Base-by-base conservation (phyloP, 2,888 invertebrate species). In the Trisateles emortualis region DNA sequence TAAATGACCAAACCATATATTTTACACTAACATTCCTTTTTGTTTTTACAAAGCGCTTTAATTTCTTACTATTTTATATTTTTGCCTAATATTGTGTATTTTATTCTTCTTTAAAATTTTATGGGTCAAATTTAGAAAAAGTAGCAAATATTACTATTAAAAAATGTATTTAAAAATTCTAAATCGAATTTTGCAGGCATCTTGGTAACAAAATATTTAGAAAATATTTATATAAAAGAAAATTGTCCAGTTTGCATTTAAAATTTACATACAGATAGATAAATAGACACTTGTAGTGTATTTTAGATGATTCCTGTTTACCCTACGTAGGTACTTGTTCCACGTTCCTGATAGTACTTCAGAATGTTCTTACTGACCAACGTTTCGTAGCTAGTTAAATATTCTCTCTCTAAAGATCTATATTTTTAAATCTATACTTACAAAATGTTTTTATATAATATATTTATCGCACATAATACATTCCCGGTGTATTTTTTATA, bases 401-500 rank as follows among this genome's bases (percentile, higher is more conserved):
- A 16, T 67, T n/a, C 48, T 64, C 38, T 65, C 51, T 64, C 48
- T 64, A 57, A 57, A 68, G 57, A 58, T 47, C 45, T 64, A 64
- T 72, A 72, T 72, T 65, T 70, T 70, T 65, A 68, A 70, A 68
- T 56, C 44, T 64, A 54, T 57, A 57, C 42, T 46, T 64, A 64
- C 30, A 51, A 60, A 59, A 55, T 33, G 30, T 61, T 64, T 67
- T 71, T 68, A 72, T 64, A 67, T 57, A 64, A 52, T 64, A 40
- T 64, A 72, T 74, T 67, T 64, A 70, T 63, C 63, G 69, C 75
- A 73, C 67, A 43, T 57, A 64, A 74, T 80, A 81, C 84, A 85
- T 86, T 85, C 86, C 85, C 72, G 71, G 68, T 66, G 69, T 82
- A 83, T 79, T 79, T 68, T 79, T 79, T 76, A 69, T 76, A 76